phyloP scores from a whole-genome alignment of 2,888 invertebrate genomes.

The Cremastinae sp. region DNA sequence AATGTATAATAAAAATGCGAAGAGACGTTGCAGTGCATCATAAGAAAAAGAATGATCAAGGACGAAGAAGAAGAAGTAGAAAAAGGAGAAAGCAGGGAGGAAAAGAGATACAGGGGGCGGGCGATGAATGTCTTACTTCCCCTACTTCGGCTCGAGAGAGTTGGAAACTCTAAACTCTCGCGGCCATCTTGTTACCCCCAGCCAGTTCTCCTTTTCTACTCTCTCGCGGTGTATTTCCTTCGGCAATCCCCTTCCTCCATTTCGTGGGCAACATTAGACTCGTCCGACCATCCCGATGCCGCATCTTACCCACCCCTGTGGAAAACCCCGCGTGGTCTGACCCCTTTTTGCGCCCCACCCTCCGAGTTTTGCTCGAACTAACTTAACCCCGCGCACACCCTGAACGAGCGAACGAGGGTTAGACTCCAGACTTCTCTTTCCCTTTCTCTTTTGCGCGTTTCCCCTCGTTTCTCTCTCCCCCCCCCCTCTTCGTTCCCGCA shows the following conservation, averaged over 20 bases:
- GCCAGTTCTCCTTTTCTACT: constrained; percentile 72
- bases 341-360: constrained; percentile 68
- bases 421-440: constrained; percentile 46
- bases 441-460: too few species aligned
- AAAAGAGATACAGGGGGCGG: constrained; percentile 3
- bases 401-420: constrained; percentile 43
- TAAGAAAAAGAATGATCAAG: too few species aligned
- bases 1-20: too few species aligned
- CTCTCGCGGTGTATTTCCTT: constrained; percentile 68
- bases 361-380: constrained; percentile 62
- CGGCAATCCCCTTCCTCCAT: constrained; percentile 60
- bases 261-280: constrained; percentile 70
- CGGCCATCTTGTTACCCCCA: constrained; percentile 78
- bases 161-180: constrained; percentile 63
- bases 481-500: too few species aligned
- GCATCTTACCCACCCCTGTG: constrained; percentile 74
- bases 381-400: constrained; percentile 68
- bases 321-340: constrained; percentile 58
- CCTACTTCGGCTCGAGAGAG: constrained; percentile 67
- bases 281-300: constrained; percentile 63
- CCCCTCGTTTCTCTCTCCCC: too few species aligned
- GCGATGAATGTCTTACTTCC: constrained; percentile 75
- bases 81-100: neutral
- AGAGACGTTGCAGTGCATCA: too few species aligned
- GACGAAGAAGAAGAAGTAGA: constrained; percentile 17